Conservation (phyloP, 2,113 vertebrate genomes). For the Petrocephalus microphthalmus region DNA sequence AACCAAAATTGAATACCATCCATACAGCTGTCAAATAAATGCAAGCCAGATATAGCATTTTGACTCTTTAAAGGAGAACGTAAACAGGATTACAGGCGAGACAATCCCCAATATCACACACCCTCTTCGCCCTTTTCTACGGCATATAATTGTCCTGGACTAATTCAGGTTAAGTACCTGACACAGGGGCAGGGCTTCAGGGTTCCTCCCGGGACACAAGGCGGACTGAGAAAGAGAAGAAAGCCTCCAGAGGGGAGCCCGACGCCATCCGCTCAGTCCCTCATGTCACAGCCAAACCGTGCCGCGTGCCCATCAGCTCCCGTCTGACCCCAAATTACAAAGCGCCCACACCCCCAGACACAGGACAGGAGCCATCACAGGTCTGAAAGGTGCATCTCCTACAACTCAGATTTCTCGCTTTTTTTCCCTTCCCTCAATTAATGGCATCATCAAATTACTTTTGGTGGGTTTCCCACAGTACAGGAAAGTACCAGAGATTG, state of each 20-base stretch:
- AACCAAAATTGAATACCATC: neutral
- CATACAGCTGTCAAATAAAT: neutral
- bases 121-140: neutral
- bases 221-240: neutral
- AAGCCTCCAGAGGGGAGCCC: neutral
- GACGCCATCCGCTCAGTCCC: neutral
- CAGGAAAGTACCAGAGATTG: neutral
- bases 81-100: neutral
- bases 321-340: neutral
- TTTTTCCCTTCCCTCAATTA: neutral
- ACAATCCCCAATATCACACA: neutral
- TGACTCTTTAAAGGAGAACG: neutral
- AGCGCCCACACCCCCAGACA: neutral
- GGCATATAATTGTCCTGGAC: neutral
- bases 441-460: neutral
- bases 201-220: neutral
- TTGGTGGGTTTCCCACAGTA: neutral
- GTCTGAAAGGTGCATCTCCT: neutral
- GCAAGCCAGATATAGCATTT: neutral
- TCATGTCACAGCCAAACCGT: neutral
- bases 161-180: neutral
- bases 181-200: neutral
- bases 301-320: neutral
- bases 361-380: neutral
- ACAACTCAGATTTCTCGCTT: neutral